Evolutionary conservation across 2,888 invertebrate species (phyloP), one percentile per base, ranked within the genome.

Genomic region (Uloborus plumipes): DNA sequence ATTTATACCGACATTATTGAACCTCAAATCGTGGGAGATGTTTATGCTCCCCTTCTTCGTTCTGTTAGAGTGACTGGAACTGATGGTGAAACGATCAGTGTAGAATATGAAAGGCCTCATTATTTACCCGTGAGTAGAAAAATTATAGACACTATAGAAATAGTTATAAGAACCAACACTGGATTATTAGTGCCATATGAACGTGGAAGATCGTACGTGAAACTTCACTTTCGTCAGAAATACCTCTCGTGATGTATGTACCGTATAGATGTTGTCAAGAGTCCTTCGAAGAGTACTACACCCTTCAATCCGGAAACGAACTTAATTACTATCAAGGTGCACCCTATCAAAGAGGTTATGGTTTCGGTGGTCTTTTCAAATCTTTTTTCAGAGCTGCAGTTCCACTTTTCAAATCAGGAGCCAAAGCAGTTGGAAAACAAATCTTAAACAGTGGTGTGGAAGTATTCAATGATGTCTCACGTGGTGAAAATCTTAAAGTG

Each of bases 11-110:
- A 67, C 14, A 51, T 67, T 16, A 26, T 67, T 2, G 67, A 67
- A 51, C 53, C 67, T 14, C 53, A 67, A 22, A 51, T 67, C 20
- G 67, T 67, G 15, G 67, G 67, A 20, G 67, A 67, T 67, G 53
- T 67, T 6, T 50, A 51, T 15, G 51, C 51, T 13, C 67, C 53
- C 0, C 51, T 67, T 6, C n/a, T 67, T 14, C 14, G 51, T 4
- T 51, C 87, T 13, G 85, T 87, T 0, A 84, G 85, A 47, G 64
- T 87, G 0, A 20, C 50, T 2, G 67, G 67, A 20, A 67, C 13
- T 4, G 67, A 67, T 13, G 67, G 67, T 0, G 67, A 67, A 18
- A 51, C 49, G 16, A 26, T 67, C 16, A n/a, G 13, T 13, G 15
- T 7, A 31, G 16, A 67, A 11, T 67, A 15, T 67, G 51, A 61